Percentiles rank a stretch among this genome's conserved stretches.
phyloP scores from a whole-genome alignment of 1,140 invertebrate genomes.

The Amyelois transitella region DNA sequence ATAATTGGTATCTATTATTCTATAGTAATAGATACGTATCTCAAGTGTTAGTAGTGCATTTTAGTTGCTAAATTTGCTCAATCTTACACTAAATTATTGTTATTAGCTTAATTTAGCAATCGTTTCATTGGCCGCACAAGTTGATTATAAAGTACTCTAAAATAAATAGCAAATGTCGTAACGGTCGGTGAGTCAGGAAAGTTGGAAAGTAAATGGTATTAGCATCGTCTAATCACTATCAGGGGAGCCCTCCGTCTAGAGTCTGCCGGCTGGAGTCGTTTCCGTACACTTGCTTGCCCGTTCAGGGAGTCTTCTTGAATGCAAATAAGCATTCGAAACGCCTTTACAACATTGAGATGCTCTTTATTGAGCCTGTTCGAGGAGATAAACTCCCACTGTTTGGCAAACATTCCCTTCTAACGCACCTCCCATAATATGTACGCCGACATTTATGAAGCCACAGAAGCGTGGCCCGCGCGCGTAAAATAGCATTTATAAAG shows the following conservation, averaged over 20 bases:
- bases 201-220: constrained; percentile 72
- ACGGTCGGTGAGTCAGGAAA: constrained; percentile 64
- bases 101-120: background rate
- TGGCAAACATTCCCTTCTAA: constrained; percentile 38
- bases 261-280: constrained; percentile 37
- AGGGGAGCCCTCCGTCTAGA: constrained; percentile 59
- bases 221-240: constrained; percentile 68
- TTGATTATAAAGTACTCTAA: constrained; percentile 54
- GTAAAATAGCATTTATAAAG: constrained; percentile 3
- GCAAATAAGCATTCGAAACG: constrained; percentile 69
- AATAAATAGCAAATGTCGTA: constrained; percentile 61
- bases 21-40: no score
- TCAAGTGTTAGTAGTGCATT: no score
- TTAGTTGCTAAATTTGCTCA: no score
- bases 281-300: constrained; percentile 51
- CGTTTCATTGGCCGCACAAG: constrained; percentile 23
- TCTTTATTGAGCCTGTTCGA: constrained; percentile 62
- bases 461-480: constrained; percentile 6
- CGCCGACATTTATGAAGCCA: constrained; percentile 19
- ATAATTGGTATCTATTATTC: no score
- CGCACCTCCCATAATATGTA: constrained; percentile 33
- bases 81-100: no score
- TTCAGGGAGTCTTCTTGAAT: constrained; percentile 59
- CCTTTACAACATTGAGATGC: constrained; percentile 61
- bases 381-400: constrained; percentile 43